These are phyloP conservation scores for Galeopsomyia nigrocyanea DNA, from an alignment of 2,888 invertebrate genomes.

Conservation along the genomic window DNA sequence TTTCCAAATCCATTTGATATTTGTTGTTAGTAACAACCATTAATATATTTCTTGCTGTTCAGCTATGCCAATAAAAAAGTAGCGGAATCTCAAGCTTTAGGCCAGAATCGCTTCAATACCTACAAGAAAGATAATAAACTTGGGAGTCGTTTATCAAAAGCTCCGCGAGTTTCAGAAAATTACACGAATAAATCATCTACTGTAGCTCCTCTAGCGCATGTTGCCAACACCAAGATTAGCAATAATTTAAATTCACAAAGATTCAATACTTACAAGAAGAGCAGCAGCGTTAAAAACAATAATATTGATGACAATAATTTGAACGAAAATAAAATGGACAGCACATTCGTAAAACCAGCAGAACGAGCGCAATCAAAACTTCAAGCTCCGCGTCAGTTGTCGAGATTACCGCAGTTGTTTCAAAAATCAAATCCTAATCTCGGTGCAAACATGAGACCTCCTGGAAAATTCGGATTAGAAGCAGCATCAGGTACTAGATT, in stretches of 20 bases:
- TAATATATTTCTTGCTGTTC: background rate
- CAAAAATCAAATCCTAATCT: constrained; percentile 67
- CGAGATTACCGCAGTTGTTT: constrained; percentile 61
- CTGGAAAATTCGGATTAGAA: constrained; percentile 40
- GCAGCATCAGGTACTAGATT: constrained; percentile 52
- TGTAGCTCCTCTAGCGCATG: background rate
- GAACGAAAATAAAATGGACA: constrained; percentile 17
- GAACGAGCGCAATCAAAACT: constrained; percentile 49
- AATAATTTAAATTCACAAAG: constrained; percentile 47
- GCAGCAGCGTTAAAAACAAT: constrained; percentile 44
- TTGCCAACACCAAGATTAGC: constrained; percentile 22
- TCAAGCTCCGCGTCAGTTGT: constrained; percentile 54
- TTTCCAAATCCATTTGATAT: background rate
- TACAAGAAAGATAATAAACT: constrained; percentile 54
- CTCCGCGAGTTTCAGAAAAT: background rate
- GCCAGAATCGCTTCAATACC: constrained; percentile 56
- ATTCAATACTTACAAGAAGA: constrained; percentile 55
- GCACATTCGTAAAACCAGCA: constrained; percentile 42
- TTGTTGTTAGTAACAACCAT: background rate
- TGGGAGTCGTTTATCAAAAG: constrained; percentile 35
- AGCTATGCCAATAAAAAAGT: constrained; percentile 38
- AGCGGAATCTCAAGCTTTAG: constrained; percentile 36
- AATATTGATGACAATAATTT: constrained; percentile 1
- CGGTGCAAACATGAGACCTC: constrained; percentile 55
- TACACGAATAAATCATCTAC: background rate